phyloP scores from a whole-genome alignment of 1,140 invertebrate species.

The Dreissena rostriformis region DNA sequence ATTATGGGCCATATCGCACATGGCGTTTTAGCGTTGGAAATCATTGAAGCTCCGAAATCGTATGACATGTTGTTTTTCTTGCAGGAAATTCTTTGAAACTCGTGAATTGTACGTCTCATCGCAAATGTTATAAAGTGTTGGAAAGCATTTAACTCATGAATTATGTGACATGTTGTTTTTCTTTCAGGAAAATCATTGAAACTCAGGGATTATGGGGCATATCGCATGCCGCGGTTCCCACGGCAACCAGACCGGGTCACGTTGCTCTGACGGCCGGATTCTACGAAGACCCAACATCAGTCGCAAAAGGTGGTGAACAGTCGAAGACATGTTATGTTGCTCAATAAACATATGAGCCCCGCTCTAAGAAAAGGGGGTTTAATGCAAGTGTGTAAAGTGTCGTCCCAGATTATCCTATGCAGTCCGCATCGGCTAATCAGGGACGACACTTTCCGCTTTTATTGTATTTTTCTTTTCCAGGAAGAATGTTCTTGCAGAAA shows the following conservation, averaged over 20 bases:
- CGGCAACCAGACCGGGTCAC: constrained; percentile 98
- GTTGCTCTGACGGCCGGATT: constrained; percentile 96
- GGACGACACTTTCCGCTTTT: too few relatives aligned
- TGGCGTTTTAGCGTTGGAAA: too few relatives aligned
- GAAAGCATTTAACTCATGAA: neutral
- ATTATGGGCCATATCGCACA: too few relatives aligned
- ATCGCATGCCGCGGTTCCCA: constrained; percentile 95
- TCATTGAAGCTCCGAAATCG: neutral
- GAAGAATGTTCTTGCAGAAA: too few relatives aligned
- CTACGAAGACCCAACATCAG: constrained; percentile 98
- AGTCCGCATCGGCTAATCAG: too few relatives aligned
- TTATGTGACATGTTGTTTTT: constrained; percentile 16
- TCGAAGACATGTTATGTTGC: neutral
- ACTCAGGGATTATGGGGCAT: constrained; percentile 90
- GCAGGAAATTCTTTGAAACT: constrained; percentile 84
- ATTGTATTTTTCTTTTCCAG: too few relatives aligned
- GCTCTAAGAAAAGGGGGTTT: too few relatives aligned
- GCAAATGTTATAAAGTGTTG: constrained; percentile 78
- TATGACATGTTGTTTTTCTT: constrained; percentile 64
- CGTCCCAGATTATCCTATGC: too few relatives aligned
- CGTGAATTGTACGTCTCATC: constrained; percentile 93
- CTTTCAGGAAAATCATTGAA: constrained; percentile 84
- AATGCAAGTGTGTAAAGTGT: too few relatives aligned
- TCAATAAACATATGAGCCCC: too few relatives aligned
- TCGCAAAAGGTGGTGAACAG: constrained; percentile 86